Base-by-base conservation (phyloP, 2,888 invertebrate species). In the Erpobdella octoculata region DNA sequence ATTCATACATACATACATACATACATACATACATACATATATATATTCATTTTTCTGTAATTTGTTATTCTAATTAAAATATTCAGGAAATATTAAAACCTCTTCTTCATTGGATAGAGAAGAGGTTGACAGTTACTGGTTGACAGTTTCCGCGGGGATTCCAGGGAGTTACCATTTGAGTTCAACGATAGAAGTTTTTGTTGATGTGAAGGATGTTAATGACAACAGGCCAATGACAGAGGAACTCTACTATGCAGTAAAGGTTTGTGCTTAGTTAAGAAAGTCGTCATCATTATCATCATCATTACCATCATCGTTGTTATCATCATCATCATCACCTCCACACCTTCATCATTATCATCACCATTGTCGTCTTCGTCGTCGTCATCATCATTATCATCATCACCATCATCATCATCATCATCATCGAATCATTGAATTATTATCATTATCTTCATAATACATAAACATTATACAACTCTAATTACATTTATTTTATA, bases 321-420 rank as follows among this genome's bases (percentile, higher is more conserved):
- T 5, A 53, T n/a, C 12, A 53, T n/a, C 9, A 53, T 9, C n/a
- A 12, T 53, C n/a, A 12, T 38, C 18, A 28, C 15, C 31, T 38
- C 37, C 12, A 38, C 18, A n/a, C 28, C 65, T 18, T 18, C 18
- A 35, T n/a, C 36, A 36, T 62, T 31, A 36, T 36, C 35, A 8
- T 65, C 38, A 38, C 37, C 38, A 2, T 65, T 37, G 18, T 65
- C 65, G 8, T 65, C 38, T 6, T 65, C 37, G 8, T 65, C 65
- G 21, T 37, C 65, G 21, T 53, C 53, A 53, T 53, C 53, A 53
- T 8, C 53, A 12, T n/a, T 28, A 53, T 53, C 21, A 53, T 53
- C 53, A 53, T 12, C 53, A 53, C n/a, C 1, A n/a, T 53, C 5
- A 53, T n/a, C 1, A 53, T n/a, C 53, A n/a, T 53, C n/a, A n/a